Conservation (phyloP, 2,888 invertebrate genomes). For the Agonopterix heracliana region DNA sequence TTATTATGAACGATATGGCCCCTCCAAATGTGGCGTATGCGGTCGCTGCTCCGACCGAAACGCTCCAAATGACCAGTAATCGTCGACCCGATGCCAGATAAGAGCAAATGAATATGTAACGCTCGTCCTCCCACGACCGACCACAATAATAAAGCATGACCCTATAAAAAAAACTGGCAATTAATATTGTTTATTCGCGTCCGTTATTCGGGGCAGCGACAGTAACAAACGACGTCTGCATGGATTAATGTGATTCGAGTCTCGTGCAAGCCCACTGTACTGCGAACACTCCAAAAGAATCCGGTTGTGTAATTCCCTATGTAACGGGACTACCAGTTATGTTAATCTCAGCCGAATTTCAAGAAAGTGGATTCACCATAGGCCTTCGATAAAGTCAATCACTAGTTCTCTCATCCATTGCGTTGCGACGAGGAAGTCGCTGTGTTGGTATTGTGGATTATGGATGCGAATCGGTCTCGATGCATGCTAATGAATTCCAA, state of each 20-base stretch:
- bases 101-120: slow-evolving; percentile 71
- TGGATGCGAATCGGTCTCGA: slow-evolving; percentile 30
- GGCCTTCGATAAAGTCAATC: slow-evolving; percentile 40
- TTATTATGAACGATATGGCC: slow-evolving; percentile 32
- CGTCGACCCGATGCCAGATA: slow-evolving; percentile 61
- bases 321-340: slow-evolving; percentile 74
- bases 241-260: slow-evolving; percentile 39
- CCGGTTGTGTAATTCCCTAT: slow-evolving; percentile 69
- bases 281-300: slow-evolving; percentile 13
- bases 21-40: slow-evolving; percentile 50
- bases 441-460: slow-evolving; percentile 24
- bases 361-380: slow-evolving; percentile 61
- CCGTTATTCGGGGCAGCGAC: slow-evolving; percentile 63
- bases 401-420: slow-evolving; percentile 22
- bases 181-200: slow-evolving; percentile 70
- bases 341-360: slow-evolving; percentile 72
- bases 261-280: slow-evolving; percentile 3
- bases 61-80: slow-evolving; percentile 58
- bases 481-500: slow-evolving; percentile 39
- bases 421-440: slow-evolving; percentile 26
- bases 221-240: slow-evolving; percentile 57
- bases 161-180: slow-evolving; percentile 67
- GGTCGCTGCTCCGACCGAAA: slow-evolving; percentile 38
- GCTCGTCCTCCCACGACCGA: slow-evolving; percentile 62
- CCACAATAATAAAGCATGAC: slow-evolving; percentile 54